Evolutionary conservation across 2,797 vertebrate species (phyloP), one percentile per base, ranked within the genome.

Genomic region (Psittacula derbiana): DNA sequence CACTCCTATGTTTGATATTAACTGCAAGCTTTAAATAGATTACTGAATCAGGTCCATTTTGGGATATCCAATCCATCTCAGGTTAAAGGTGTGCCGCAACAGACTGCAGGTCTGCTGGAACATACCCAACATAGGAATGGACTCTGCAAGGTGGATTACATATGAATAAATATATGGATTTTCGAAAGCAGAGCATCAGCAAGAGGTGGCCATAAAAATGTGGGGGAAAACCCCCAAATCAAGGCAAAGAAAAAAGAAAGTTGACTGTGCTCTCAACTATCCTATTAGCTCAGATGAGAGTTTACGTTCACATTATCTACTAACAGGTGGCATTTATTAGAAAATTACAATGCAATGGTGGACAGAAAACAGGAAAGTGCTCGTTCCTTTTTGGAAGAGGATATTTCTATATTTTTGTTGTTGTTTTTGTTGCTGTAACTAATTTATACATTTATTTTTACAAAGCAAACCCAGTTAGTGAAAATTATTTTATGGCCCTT

Each of bases 401-500:
- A 9, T 38, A 90, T 82, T 93, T 44, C 64, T 72, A 11, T 20
- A 49, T 53, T 89, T 65, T 65, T 75, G 23, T 57, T 88, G 36
- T 36, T 92, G 43, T 75, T 93, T 92, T 89, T 88, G 55, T 71
- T 90, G 83, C 82, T 90, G 82, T 80, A 91, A 91, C 53, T 90
- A 36, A 86, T 93, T 85, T 73, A 90, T 78, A 60, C 43, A 84
- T 94, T 94, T 94, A 74, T 88, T 94, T 93, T 86, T 90, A 90
- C 27, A 73, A 84, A 93, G 40, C 73, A 94, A 94, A 60, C 44
- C 72, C 67, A 23, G 12, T 76, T 84, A 91, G 73, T 30, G 36
- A 95, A 84, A 91, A 95, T 92, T 91, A 94, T 69, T 97, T 95
- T 95, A 89, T 87, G 88, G 72, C 36, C 71, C 88, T 95, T 95